phyloP scores from a whole-genome alignment of 2,113 vertebrate species.

The Chitala chitala region DNA sequence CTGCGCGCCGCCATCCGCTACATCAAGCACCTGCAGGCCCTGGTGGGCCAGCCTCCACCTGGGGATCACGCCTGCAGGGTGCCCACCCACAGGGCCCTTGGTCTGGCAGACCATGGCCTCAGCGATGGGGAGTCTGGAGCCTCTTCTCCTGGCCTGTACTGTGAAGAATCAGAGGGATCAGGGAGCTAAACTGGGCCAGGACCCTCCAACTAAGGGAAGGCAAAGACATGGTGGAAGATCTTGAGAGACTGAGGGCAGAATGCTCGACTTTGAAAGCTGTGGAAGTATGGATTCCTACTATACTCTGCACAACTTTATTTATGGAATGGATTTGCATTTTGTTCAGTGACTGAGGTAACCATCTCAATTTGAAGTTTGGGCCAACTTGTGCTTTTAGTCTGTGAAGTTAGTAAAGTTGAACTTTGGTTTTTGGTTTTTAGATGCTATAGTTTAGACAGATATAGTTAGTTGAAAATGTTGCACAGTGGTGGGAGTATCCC shows the following conservation, averaged over 20 bases:
- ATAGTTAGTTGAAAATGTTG: too few species aligned
- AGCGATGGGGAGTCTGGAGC: slow-evolving; percentile 34
- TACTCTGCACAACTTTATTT: neutral
- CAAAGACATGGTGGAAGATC: neutral
- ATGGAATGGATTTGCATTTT: neutral
- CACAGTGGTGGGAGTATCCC: too few species aligned
- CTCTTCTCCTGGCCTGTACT: slow-evolving; percentile 44
- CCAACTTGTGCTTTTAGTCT: neutral
- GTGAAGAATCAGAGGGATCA: slow-evolving; percentile 35
- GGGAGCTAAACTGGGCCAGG: slow-evolving; percentile 6
- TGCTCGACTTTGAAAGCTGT: neutral
- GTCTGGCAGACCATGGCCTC: slow-evolving; percentile 26
- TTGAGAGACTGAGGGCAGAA: neutral
- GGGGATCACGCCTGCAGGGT: neutral
- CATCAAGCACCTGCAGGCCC: slow-evolving; percentile 71
- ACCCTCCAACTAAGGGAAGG: neutral
- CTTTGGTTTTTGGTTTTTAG: too few species aligned
- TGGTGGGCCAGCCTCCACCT: slow-evolving; percentile 51
- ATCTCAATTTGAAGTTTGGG: neutral
- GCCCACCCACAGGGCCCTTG: neutral
- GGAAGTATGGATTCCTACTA: too few species aligned
- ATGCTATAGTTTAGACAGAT: too few species aligned
- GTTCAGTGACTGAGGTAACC: neutral
- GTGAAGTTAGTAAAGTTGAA: too few species aligned
- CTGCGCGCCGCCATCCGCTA: slow-evolving; percentile 74